Evolutionary conservation across 64 coral and sea anemone genomes (phyloP).

Genomic region (Catalaphyllia jardinei): DNA sequence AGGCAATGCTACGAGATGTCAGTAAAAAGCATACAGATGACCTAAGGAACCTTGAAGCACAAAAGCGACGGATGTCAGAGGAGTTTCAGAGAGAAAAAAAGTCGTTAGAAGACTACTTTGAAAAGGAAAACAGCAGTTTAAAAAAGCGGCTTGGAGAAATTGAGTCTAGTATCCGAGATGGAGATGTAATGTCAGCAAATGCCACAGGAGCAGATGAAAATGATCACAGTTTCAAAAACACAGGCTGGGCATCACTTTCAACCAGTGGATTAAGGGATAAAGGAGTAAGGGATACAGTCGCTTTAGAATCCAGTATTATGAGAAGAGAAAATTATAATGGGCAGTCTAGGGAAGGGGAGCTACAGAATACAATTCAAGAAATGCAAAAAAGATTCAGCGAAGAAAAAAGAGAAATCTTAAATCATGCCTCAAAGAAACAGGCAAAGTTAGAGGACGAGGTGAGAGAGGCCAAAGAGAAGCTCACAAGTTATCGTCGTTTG

Average conservation of each 20-base stretch:
- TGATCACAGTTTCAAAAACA: background rate
- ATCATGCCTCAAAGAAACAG: constrained; percentile 67
- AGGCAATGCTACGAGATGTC: constrained; percentile 48
- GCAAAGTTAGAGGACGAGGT: constrained; percentile 63
- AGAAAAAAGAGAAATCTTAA: constrained; percentile 48
- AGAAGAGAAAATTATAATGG: background rate
- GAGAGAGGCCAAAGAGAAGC: constrained; percentile 50
- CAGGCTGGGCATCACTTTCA: background rate
- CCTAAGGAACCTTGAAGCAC: constrained; percentile 57
- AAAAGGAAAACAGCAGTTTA: constrained; percentile 53
- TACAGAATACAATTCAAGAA: constrained; percentile 21
- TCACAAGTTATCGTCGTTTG: background rate
- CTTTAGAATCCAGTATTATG: background rate
- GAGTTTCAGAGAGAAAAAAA: constrained; percentile 83
- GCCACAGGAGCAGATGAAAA: background rate
- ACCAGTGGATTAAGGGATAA: background rate
- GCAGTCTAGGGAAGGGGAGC: background rate
- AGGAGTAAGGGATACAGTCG: background rate
- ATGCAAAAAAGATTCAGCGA: constrained; percentile 35
- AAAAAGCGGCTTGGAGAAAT: constrained; percentile 25
- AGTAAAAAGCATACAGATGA: constrained; percentile 77
- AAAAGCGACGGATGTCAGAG: constrained; percentile 65
- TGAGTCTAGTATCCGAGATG: constrained; percentile 33
- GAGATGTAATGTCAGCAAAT: background rate
- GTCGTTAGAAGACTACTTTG: constrained; percentile 54